A percentile compares a stretch with the other conserved stretches of the same genome.
Conservation (phyloP, 2,888 invertebrate genomes). For the Trichopria drosophilae region DNA sequence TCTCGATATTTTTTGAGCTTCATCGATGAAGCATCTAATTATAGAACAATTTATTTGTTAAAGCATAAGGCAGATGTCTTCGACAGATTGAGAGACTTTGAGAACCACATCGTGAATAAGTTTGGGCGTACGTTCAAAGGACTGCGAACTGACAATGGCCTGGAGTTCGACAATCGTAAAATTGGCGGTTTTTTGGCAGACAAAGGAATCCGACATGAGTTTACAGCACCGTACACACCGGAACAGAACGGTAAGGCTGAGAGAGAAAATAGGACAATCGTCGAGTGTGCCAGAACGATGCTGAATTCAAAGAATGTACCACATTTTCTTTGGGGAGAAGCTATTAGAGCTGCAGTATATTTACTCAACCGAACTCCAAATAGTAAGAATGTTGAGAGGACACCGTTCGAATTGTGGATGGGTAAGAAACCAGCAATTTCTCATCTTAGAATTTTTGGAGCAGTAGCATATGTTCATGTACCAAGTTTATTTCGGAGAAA, state of each 20-base stretch:
- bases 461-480: constrained; percentile 16
- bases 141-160: too few relatives aligned
- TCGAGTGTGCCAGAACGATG: constrained; percentile 21
- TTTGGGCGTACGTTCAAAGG: too few relatives aligned
- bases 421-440: constrained; percentile 8
- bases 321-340: constrained; percentile 10
- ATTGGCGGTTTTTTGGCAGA: too few relatives aligned
- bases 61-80: too few relatives aligned
- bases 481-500: constrained; percentile 11
- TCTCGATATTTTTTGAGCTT: too few relatives aligned
- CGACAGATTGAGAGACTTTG: too few relatives aligned
- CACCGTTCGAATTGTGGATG: constrained; percentile 19
- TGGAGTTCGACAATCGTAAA: too few relatives aligned
- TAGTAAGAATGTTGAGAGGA: neutral
- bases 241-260: constrained; percentile 5
- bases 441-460: constrained; percentile 18
- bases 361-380: constrained; percentile 19
- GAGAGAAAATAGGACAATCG: constrained; percentile 13
- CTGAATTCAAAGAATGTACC: constrained; percentile 8
- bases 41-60: too few relatives aligned
- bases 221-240: neutral
- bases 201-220: neutral
- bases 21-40: too few relatives aligned
- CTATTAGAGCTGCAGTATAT: constrained; percentile 16
- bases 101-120: too few relatives aligned